phyloP scores from a whole-genome alignment of 2,113 vertebrate genomes.

The Aspidoscelis tigris region DNA sequence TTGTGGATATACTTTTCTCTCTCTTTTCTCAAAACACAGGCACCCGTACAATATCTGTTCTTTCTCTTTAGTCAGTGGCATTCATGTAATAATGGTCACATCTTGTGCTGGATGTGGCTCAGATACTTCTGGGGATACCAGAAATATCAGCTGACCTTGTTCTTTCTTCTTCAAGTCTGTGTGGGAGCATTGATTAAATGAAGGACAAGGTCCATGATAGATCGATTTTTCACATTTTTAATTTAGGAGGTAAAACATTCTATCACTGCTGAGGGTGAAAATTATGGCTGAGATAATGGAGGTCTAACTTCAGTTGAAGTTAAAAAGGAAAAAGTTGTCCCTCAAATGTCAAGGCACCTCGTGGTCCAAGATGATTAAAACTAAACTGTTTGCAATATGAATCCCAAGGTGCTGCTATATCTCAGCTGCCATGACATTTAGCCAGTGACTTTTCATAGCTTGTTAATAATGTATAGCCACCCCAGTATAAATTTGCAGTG shows the following conservation, averaged over 20 bases:
- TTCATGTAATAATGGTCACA: constrained; percentile 44
- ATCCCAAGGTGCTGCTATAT: constrained; percentile 76
- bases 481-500: constrained; percentile 76
- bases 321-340: constrained; percentile 73
- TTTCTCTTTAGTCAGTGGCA: constrained; percentile 45
- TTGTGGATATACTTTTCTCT: constrained; percentile 15
- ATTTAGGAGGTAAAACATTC: constrained; percentile 75
- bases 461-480: constrained; percentile 83
- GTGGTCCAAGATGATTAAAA: constrained; percentile 80
- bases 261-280: constrained; percentile 69
- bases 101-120: constrained; percentile 27
- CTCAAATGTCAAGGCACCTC: constrained; percentile 79
- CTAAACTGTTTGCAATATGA: constrained; percentile 82
- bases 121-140: constrained; percentile 33
- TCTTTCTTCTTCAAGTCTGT: constrained; percentile 35
- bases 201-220: constrained; percentile 62
- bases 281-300: constrained; percentile 76
- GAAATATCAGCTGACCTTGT: constrained; percentile 59
- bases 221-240: constrained; percentile 71
- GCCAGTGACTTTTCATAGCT: constrained; percentile 79
- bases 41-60: constrained; percentile 38
- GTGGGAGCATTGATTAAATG: constrained; percentile 64
- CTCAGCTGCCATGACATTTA: constrained; percentile 78
- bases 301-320: constrained; percentile 67
- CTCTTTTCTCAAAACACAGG: constrained; percentile 25